Evolutionary conservation across 1,140 invertebrate species (phyloP), one percentile per base, ranked within the genome.

Genomic region (Dendroctonus ponderosae): DNA sequence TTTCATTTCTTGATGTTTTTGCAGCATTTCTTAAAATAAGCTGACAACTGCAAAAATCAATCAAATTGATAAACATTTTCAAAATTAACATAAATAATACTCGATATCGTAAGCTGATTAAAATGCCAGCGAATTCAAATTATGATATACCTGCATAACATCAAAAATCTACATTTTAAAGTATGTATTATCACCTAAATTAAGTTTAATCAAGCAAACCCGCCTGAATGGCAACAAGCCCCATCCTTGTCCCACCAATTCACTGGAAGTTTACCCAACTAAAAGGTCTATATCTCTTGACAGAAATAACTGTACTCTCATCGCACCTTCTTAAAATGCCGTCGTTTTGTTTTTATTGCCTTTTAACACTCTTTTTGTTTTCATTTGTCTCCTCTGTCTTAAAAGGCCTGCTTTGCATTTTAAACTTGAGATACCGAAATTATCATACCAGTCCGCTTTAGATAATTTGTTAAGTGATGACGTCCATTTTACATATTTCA

Each of bases 241-340:
- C 41, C 54, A 60, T 60, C 58, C 15, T 39, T 26, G 44, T 49
- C 43, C 42, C 15, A 60, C 46, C 9, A 11, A n/a, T 41, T 37
- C 37, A 52, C 7, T 42, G 42, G 39, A 52, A 62, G 49, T 62
- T 62, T 62, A 62, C 62, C 42, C 52, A 56, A 58, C 56, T 66
- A 66, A 66, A 66, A 66, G 63, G 63, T 56, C 43, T 52, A 66
- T 59, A 59, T 66, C 65, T 60, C 65, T 66, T 57, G 65, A 57
- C 56, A 57, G 57, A 60, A 59, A 66, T 66, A 66, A 66, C 65
- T 66, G 65, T 66, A 64, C 62, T 56, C 43, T 53, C 49, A 37
- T 65, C 62, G 62, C 62, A 53, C 53, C 65, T 66, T 54, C 57
- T 66, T 66, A 66, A 66, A 66, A 66, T 60, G 65, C 57, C 65